These are phyloP conservation scores for Bujurquina vittata DNA, from an alignment of 2,113 vertebrate genomes.

Conservation along the genomic window DNA sequence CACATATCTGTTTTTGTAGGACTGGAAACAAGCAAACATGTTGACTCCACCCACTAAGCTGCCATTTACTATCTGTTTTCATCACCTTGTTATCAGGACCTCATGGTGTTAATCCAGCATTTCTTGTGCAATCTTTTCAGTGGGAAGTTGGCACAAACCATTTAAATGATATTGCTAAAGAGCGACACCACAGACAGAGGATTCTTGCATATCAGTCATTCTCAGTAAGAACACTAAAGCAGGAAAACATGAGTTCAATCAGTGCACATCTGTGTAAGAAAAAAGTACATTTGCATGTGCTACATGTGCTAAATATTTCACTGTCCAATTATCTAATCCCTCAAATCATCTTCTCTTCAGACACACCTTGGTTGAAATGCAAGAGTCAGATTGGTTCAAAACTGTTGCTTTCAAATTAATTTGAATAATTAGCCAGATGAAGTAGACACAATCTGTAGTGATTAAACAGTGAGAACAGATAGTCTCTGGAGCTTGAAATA, in stretches of 20 bases:
- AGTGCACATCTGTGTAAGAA: background rate
- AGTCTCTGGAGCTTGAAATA: no score
- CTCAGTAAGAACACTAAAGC: background rate
- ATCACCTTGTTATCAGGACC: background rate
- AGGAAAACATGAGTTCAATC: background rate
- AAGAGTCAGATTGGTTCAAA: conserved; percentile 1
- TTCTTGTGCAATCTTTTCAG: background rate
- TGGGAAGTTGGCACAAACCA: conserved; percentile 5
- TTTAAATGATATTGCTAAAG: conserved; percentile 26
- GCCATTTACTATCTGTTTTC: background rate
- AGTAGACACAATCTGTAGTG: background rate
- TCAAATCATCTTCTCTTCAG: background rate
- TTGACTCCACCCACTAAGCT: background rate
- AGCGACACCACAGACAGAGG: background rate
- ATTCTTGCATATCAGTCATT: background rate
- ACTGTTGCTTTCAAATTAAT: background rate
- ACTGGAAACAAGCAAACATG: background rate
- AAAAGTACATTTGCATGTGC: background rate
- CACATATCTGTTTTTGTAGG: background rate
- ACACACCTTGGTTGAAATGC: background rate
- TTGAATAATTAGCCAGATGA: background rate
- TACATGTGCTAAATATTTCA: background rate
- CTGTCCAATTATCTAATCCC: background rate
- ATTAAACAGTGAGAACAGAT: background rate
- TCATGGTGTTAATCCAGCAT: background rate